A percentile compares a stretch with the other conserved stretches of the same genome.
Evolutionary conservation across 2,113 vertebrate genomes (phyloP).

Genomic region (Ifrita kowaldi): DNA sequence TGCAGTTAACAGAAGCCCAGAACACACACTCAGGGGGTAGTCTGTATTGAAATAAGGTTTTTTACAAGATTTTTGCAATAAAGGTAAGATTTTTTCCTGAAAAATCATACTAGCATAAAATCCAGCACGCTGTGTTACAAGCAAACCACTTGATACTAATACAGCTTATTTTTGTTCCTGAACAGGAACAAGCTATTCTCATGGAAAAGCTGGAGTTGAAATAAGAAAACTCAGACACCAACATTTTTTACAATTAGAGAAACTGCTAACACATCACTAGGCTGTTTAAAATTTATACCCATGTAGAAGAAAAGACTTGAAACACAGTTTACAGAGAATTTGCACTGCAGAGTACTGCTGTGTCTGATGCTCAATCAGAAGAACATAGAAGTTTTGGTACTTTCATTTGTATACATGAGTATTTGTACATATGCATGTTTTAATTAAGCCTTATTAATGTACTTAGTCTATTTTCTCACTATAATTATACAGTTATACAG

Average conservation of each 20-base stretch:
- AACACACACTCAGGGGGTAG: background rate
- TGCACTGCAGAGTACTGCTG: background rate
- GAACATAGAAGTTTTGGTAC: background rate
- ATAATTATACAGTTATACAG: background rate
- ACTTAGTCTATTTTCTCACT: background rate
- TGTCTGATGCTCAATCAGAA: background rate
- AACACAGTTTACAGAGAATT: background rate
- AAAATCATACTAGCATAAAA: background rate
- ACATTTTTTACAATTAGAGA: background rate
- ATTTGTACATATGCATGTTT: background rate
- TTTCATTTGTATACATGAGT: background rate
- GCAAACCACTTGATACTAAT: background rate
- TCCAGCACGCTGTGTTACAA: background rate
- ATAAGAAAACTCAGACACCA: background rate
- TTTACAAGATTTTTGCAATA: background rate
- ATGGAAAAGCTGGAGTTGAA: background rate
- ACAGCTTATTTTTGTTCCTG: background rate
- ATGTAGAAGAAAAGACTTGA: background rate
- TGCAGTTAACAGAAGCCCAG: background rate
- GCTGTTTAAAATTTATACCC: background rate
- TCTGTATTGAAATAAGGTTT: background rate
- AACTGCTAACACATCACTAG: background rate
- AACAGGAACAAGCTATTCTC: background rate
- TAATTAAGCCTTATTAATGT: conserved; percentile 28
- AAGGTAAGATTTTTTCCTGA: background rate